A percentile compares a stretch with the other conserved stretches of the same genome.
Evolutionary conservation across 2,888 invertebrate species (phyloP).

Genomic region (Chirona hameri): DNA sequence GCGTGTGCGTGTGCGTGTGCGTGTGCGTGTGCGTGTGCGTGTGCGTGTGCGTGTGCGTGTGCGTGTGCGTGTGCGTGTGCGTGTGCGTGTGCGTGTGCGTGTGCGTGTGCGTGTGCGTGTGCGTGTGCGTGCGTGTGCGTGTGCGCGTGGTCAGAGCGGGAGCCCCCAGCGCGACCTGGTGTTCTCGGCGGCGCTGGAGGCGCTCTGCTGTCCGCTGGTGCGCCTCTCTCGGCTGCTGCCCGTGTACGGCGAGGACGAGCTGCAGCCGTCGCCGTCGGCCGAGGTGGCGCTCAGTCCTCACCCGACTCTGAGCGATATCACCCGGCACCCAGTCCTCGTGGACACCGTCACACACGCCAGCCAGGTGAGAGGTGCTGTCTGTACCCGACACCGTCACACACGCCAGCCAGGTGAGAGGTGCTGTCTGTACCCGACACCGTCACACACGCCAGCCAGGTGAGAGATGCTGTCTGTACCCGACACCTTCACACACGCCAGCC

Average conservation of each 20-base stretch:
- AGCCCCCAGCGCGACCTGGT: slow-evolving; percentile 53
- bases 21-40: no score
- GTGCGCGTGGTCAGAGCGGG: no score
- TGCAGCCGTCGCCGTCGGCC: slow-evolving; percentile 42
- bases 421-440: slow-evolving; percentile 68
- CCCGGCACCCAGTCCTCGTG: slow-evolving; percentile 68
- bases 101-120: no score
- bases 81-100: no score
- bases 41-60: no score
- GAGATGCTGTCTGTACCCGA: slow-evolving; percentile 63
- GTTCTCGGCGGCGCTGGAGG: slow-evolving; percentile 75
- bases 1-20: no score
- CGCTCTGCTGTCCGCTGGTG: slow-evolving; percentile 74
- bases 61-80: no score
- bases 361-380: slow-evolving; percentile 58
- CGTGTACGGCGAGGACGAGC: slow-evolving; percentile 59
- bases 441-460: slow-evolving; percentile 61
- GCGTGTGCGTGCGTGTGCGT: no score
- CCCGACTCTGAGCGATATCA: slow-evolving; percentile 62
- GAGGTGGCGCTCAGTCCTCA: slow-evolving; percentile 61
- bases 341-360: slow-evolving; percentile 72
- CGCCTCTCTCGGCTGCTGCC: slow-evolving; percentile 66
- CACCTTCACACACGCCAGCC: slow-evolving; percentile 63
- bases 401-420: slow-evolving; percentile 59
- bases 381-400: slow-evolving; percentile 70